Conservation (phyloP, 2,888 invertebrate genomes). For the Gastrophysa polygoni region DNA sequence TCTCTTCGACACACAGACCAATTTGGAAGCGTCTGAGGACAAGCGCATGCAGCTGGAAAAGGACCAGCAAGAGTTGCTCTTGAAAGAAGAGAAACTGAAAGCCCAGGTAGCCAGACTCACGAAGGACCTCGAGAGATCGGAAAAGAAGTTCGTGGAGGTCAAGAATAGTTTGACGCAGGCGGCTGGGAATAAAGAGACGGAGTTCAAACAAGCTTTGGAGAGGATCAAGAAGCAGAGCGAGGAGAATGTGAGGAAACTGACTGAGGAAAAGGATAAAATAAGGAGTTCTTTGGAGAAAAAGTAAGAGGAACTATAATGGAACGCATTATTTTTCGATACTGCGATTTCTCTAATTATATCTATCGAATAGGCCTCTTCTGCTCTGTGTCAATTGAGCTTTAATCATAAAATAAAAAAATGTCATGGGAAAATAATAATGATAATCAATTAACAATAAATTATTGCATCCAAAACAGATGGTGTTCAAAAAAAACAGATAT, state of each 20-base stretch:
- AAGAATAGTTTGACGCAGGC: slow-evolving; percentile 74
- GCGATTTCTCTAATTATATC: no score
- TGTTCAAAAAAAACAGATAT: no score
- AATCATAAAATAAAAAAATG: no score
- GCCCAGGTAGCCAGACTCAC: slow-evolving; percentile 75
- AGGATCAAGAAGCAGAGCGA: slow-evolving; percentile 76
- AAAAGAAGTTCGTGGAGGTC: slow-evolving; percentile 70
- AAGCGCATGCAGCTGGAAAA: slow-evolving; percentile 76
- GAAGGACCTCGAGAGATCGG: slow-evolving; percentile 77
- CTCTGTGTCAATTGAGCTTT: no score
- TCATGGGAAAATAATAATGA: no score
- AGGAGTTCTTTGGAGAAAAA: slow-evolving; percentile 79
- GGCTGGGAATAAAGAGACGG: slow-evolving; percentile 78
- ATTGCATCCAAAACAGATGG: no score
- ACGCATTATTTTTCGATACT: no score
- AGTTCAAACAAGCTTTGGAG: slow-evolving; percentile 75
- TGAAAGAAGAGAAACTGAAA: slow-evolving; percentile 79
- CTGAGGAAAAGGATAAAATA: slow-evolving; percentile 78
- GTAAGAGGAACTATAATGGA: no score
- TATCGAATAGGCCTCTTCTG: no score
- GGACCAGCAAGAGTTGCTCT: slow-evolving; percentile 76
- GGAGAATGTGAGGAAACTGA: slow-evolving; percentile 75
- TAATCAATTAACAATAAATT: no score
- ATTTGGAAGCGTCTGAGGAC: slow-evolving; percentile 76
- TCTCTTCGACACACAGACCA: slow-evolving; percentile 82